Percentiles rank a stretch among this genome's conserved stretches.
Evolutionary conservation across 2,888 invertebrate genomes (phyloP).

Genomic region (Petrolisthes cinctipes): DNA sequence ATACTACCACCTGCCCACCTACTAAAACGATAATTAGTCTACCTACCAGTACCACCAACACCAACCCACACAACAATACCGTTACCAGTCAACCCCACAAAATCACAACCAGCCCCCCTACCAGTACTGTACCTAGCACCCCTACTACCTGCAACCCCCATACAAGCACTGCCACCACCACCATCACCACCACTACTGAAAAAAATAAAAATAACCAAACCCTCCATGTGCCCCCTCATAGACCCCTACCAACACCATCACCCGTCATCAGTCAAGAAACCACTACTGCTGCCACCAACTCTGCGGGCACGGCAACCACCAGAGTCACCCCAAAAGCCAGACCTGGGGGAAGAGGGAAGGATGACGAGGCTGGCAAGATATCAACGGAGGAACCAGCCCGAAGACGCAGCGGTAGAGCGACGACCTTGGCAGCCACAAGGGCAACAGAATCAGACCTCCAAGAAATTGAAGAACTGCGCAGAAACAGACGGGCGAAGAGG

Average conservation of each 20-base stretch:
- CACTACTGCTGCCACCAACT: neutral
- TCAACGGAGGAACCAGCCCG: conserved; percentile 26
- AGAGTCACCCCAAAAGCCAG: conserved; percentile 15
- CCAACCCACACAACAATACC: neutral
- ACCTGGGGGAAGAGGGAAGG: neutral
- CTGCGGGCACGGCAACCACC: neutral
- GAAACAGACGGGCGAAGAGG: conserved; percentile 56
- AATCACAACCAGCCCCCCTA: conserved; percentile 18
- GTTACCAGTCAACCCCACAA: neutral
- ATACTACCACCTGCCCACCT: conserved; percentile 17
- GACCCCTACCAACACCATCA: conserved; percentile 37
- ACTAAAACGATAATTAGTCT: neutral
- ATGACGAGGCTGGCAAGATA: neutral
- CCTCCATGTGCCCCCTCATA: conserved; percentile 45
- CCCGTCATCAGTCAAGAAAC: conserved; percentile 30
- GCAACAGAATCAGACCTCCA: conserved; percentile 64
- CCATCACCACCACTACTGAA: conserved; percentile 3
- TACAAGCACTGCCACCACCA: neutral
- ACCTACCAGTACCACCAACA: neutral
- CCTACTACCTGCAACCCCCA: conserved; percentile 4
- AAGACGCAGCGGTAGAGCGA: conserved; percentile 58
- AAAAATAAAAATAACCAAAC: conserved; percentile 35
- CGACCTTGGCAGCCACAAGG: conserved; percentile 61
- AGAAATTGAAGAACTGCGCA: conserved; percentile 57
- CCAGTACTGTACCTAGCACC: conserved; percentile 20